Conservation (phyloP, 2,113 vertebrate genomes). For the Bothrops jararaca region DNA sequence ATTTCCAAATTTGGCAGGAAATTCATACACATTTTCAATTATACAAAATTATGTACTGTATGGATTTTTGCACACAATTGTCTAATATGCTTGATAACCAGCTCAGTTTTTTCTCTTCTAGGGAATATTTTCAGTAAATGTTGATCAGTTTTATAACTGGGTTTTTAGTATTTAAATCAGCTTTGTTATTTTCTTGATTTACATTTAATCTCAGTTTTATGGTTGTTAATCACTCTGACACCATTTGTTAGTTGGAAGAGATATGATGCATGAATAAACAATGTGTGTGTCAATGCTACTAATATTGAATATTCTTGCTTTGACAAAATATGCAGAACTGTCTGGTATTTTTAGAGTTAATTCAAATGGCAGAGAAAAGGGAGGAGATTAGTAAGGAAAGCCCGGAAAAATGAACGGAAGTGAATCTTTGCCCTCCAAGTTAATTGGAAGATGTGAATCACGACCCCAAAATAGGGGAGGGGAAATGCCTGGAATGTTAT, state of each 20-base stretch:
- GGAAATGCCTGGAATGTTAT: too few relatives aligned
- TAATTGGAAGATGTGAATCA: too few relatives aligned
- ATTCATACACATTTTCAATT: neutral
- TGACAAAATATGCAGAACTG: too few relatives aligned
- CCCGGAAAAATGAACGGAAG: too few relatives aligned
- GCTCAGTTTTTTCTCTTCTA: neutral
- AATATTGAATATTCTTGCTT: too few relatives aligned
- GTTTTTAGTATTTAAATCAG: neutral
- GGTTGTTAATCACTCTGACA: neutral
- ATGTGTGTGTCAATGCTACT: neutral
- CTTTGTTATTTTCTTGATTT: neutral
- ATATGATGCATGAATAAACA: neutral
- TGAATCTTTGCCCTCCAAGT: too few relatives aligned
- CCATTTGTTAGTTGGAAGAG: neutral
- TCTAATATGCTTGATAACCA: neutral
- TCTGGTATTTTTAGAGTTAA: too few relatives aligned
- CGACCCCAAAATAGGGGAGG: too few relatives aligned
- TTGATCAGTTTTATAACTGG: neutral
- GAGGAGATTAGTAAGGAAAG: too few relatives aligned
- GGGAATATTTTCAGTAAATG: neutral
- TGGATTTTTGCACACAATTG: neutral
- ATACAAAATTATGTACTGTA: neutral
- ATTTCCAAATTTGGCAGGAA: neutral
- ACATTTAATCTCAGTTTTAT: neutral
- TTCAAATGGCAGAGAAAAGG: too few relatives aligned